Conservation (phyloP, 2,797 vertebrate genomes). For the Danio albolineatus region DNA sequence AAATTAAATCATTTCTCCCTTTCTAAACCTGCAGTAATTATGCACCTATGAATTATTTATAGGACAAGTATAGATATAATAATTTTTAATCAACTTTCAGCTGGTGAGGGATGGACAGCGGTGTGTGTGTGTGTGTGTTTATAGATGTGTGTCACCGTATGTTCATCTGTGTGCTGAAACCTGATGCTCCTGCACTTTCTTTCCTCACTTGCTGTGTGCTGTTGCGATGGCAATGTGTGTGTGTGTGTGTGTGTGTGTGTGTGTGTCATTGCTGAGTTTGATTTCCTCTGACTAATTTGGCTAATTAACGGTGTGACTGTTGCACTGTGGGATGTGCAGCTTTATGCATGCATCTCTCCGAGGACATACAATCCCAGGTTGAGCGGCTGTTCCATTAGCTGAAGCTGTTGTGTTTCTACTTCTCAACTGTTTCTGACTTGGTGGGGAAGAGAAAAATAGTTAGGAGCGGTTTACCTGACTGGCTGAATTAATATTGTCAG, state of each 20-base stretch:
- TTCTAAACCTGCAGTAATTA: conserved; percentile 65
- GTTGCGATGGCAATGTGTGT: conserved; percentile 57
- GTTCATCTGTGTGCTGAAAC: conserved; percentile 45
- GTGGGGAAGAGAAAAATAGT: not conserved
- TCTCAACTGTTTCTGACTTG: conserved; percentile 25
- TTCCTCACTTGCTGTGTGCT: conserved; percentile 47
- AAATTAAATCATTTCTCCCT: conserved; percentile 65
- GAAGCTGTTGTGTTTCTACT: not conserved
- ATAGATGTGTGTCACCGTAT: conserved; percentile 22
- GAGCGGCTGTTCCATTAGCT: conserved; percentile 36
- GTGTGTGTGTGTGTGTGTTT: conserved; percentile 37
- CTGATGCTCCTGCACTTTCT: conserved; percentile 46
- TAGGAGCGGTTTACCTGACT: not conserved
- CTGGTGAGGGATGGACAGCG: conserved; percentile 50
- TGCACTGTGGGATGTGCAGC: conserved; percentile 49
- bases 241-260: not conserved
- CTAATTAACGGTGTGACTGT: conserved; percentile 65
- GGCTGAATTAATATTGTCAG: conserved; percentile 1
- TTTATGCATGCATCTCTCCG: conserved; percentile 36
- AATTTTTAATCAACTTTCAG: conserved; percentile 66
- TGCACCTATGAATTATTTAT: conserved; percentile 66
- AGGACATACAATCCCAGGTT: conserved; percentile 32
- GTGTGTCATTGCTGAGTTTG: conserved; percentile 53
- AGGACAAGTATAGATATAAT: conserved; percentile 63
- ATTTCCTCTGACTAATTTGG: conserved; percentile 65